phyloP scores from a whole-genome alignment of 2,888 invertebrate species.

The Heliothis peltigera region DNA sequence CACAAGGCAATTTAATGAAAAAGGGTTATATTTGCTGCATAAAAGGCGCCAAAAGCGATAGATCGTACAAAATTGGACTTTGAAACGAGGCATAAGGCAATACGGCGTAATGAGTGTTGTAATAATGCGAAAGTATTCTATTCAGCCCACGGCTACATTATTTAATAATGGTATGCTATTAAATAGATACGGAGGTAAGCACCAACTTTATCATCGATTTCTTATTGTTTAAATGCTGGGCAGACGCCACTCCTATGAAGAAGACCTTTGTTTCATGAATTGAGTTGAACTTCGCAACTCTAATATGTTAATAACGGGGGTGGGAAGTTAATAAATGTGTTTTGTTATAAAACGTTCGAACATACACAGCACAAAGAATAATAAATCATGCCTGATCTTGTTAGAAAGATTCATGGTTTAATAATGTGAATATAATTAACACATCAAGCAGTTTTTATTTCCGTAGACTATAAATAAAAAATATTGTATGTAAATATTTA shows the following conservation, averaged over 20 bases:
- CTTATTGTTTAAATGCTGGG: not conserved
- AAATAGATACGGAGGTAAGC: not conserved
- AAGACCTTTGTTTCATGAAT: no score
- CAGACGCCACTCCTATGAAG: not conserved
- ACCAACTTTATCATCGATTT: not conserved
- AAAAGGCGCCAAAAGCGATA: slow-evolving; percentile 24
- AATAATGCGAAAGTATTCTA: slow-evolving; percentile 2
- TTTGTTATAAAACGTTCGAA: not conserved
- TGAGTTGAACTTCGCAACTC: no score
- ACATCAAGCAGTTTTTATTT: not conserved
- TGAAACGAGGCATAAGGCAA: slow-evolving; percentile 11
- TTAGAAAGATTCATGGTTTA: not conserved
- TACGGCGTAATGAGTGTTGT: slow-evolving; percentile 5
- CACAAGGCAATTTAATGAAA: slow-evolving; percentile 27
- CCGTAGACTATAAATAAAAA: not conserved
- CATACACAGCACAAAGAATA: not conserved
- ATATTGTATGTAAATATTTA: not conserved
- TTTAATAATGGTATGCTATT: not conserved
- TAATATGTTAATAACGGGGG: not conserved
- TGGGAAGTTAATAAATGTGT: not conserved
- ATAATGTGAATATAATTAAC: slow-evolving; percentile 2
- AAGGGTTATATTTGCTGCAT: slow-evolving; percentile 28
- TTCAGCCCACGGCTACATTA: not conserved
- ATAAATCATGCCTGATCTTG: not conserved
- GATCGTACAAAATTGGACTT: slow-evolving; percentile 8